Base-by-base conservation (phyloP, 2,797 vertebrate species). In the Acrossocheilus fasciatus region DNA sequence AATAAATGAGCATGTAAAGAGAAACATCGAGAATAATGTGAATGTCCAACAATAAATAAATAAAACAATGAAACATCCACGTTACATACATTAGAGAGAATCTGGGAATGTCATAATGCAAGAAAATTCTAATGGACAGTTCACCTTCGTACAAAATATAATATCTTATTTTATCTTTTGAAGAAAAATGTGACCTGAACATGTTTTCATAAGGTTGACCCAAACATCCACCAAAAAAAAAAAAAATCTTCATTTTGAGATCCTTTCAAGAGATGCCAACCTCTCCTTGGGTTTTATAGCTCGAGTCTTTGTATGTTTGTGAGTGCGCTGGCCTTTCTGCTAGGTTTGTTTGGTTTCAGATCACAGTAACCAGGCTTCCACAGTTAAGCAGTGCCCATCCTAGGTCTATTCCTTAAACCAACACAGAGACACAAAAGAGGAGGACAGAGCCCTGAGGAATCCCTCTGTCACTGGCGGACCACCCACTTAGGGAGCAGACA, bases 401-500 rank as follows among this genome's bases (percentile, higher is more conserved):
- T 89, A 87, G 85, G 86, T 91, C 91, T 92, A 89, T 91, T 92
- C 89, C 92, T 89, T 91, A 92, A 92, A 92, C 90, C 88, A 92
- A 92, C 90, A 92, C 64, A 81, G 73, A 66, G 57, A 90, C 79
- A 92, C 90, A 92, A 90, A 91, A 84, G 86, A 70, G 80, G 62
- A 43, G 85, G 62, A 87, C 86, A 84, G 89, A 89, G 91, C 88
- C 84, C 89, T 85, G 86, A 90, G 91, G 92, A 92, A 92, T 91
- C 90, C 88, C 82, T 89, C 87, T 89, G 88, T 90, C 69, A 76
- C 87, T 62, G 59, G 79, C 34, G 74, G 94, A 95, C 95, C 95
- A 95, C 95, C 95, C 94, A 95, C 92, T 92, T 92, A 92, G 94
- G 91, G 86, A 91, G 93, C 89, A 88, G 82, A 76, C 82, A 85